A percentile compares a stretch with the other conserved stretches of the same genome.
These are phyloP conservation scores for Archips xylosteana DNA, from an alignment of 2,888 invertebrate species.

Conservation along the genomic window DNA sequence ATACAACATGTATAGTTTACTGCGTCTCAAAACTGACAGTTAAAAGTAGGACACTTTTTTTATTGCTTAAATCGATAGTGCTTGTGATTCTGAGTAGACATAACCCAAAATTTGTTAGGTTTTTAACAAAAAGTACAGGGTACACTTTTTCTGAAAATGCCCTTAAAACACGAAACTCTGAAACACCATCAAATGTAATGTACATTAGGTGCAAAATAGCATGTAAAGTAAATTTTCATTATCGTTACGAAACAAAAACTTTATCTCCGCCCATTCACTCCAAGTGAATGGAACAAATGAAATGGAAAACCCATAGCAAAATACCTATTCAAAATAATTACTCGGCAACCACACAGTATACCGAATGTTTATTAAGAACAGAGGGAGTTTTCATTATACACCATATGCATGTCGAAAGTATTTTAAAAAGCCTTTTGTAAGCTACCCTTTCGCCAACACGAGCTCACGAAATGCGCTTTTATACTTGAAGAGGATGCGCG, in stretches of 20 bases:
- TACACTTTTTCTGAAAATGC: no score
- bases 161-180: no score
- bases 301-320: conserved; percentile 28
- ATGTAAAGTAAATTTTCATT: neutral
- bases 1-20: no score
- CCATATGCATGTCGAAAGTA: conserved; percentile 74
- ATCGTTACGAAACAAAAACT: neutral
- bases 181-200: neutral
- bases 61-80: no score
- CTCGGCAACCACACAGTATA: conserved; percentile 59
- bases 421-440: conserved; percentile 79
- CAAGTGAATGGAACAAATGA: conserved; percentile 21
- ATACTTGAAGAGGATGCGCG: conserved; percentile 64
- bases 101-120: no score
- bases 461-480: conserved; percentile 78
- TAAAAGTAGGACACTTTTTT: no score
- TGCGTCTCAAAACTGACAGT: no score
- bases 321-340: conserved; percentile 61
- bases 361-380: conserved; percentile 66
- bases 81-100: no score
- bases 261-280: neutral
- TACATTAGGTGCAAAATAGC: no score
- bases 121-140: no score
- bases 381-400: conserved; percentile 62
- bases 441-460: conserved; percentile 69